Percentiles rank a stretch among this genome's conserved stretches.
phyloP scores from a whole-genome alignment of 2,113 vertebrate species.

The Callorhinus ursinus region DNA sequence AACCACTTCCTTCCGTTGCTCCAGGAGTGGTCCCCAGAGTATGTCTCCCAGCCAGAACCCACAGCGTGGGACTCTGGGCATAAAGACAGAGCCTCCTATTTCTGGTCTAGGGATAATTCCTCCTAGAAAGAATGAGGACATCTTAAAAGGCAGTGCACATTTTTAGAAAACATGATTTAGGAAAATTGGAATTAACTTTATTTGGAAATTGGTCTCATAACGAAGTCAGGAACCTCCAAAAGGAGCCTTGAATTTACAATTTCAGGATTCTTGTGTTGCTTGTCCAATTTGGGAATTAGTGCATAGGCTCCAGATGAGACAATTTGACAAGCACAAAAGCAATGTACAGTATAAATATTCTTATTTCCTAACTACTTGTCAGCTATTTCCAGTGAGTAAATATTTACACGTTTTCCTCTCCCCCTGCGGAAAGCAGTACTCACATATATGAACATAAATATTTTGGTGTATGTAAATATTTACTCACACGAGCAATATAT shows the following conservation, averaged over 20 bases:
- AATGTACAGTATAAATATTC: conserved; percentile 77
- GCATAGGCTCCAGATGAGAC: conserved; percentile 66
- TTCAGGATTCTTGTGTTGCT: conserved; percentile 63
- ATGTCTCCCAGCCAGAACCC: not conserved
- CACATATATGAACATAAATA: conserved; percentile 81
- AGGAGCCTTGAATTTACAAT: conserved; percentile 56
- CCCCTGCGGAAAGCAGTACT: conserved; percentile 73
- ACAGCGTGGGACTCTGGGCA: not conserved
- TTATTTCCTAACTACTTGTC: conserved; percentile 79
- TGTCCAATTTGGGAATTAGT: conserved; percentile 74
- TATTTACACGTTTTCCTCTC: conserved; percentile 75
- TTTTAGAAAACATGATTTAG: conserved; percentile 65
- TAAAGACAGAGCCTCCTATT: conserved; percentile 40
- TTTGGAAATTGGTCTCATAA: conserved; percentile 31
- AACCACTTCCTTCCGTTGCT: conserved; percentile 1
- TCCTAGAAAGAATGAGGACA: conserved; percentile 55
- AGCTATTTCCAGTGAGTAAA: conserved; percentile 80
- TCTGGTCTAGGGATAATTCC: conserved; percentile 42
- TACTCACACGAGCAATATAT: conserved; percentile 73
- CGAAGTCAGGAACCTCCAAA: conserved; percentile 51
- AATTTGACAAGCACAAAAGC: conserved; percentile 73
- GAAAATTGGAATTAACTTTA: conserved; percentile 59
- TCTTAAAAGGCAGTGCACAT: conserved; percentile 45
- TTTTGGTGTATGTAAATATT: conserved; percentile 81
- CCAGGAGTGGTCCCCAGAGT: not conserved